Base-by-base conservation (phyloP, 1,140 invertebrate genomes). In the Apis dorsata region DNA sequence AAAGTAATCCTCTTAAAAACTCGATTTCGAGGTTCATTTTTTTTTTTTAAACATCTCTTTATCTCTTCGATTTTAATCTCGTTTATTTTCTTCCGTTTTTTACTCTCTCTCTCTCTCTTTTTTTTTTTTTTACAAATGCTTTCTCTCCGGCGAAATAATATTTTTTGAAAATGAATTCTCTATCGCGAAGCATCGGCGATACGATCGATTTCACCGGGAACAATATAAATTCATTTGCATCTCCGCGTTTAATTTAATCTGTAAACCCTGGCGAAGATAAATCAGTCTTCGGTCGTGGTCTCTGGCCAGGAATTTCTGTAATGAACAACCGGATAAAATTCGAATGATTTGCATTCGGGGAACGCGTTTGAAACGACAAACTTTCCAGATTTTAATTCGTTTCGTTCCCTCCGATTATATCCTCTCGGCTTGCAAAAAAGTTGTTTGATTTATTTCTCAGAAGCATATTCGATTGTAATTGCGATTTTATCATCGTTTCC, bases 301-400 rank as follows among this genome's bases (percentile, higher is more conserved):
- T 51, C 51, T 24, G 24, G 70, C 51, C 24, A 55, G 70, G 70
- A 72, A 72, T 72, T 72, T 72, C 70, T 72, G 49, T 55, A 72
- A 72, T 72, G 70, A 72, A 72, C 70, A 72, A 12, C 9, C 15
- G 70, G 51, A 55, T 72, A 28, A 55, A 72, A 72, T 55, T 55
- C 51, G 49, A 24, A 12, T 51, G 70, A 72, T 72, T 24, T 72
- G 49, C 70, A 72, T 72, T 72, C 17, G 49, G 51, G 3, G 62
- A 15, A 53, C n/a, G 49, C 49, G 12, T 44, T 44, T 51, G 19
- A 17, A 51, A 70, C 49, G 34, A n/a, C 44, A 49, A 69, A 69
- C 68, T 70, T 70, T 12, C 49, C 15, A 28, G n/a, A 55, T 71
- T 71, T 28, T 71, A 17, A 55, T 71, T 28, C 24, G 11, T 60